These are phyloP conservation scores for Poeciliopsis gracilis DNA, from an alignment of 2,797 vertebrate genomes.

Conservation along the genomic window DNA sequence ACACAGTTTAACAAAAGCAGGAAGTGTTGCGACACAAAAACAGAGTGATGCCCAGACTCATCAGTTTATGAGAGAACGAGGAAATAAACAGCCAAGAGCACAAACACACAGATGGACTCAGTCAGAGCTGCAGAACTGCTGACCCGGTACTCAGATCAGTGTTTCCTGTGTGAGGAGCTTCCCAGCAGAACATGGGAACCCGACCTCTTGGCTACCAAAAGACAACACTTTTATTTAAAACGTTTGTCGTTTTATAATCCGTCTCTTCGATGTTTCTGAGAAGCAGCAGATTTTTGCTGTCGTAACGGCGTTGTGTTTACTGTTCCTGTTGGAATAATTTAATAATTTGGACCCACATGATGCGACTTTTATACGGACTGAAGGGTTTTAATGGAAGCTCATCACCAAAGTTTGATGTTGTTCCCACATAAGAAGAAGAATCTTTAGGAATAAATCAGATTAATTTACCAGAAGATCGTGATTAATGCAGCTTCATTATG, in stretches of 20 bases:
- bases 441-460: conserved; percentile 32
- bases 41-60: conserved; percentile 1
- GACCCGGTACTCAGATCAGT: conserved; percentile 17
- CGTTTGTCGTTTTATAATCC: neutral
- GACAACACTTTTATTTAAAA: conserved; percentile 23
- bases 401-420: conserved; percentile 35
- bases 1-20: conserved; percentile 9
- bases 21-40: conserved; percentile 14
- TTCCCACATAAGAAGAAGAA: conserved; percentile 50
- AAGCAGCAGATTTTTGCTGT: conserved; percentile 28
- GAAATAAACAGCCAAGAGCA: conserved; percentile 21
- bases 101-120: conserved; percentile 24
- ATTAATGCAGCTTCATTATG: conserved; percentile 39
- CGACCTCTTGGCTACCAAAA: conserved; percentile 25
- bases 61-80: conserved; percentile 10
- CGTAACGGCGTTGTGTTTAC: conserved; percentile 8
- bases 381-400: conserved; percentile 62
- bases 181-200: conserved; percentile 51
- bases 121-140: conserved; percentile 8
- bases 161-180: conserved; percentile 28
- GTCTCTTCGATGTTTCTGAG: neutral
- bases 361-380: conserved; percentile 39
- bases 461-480: conserved; percentile 18
- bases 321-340: conserved; percentile 17
- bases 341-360: conserved; percentile 55